phyloP scores from a whole-genome alignment of 2,113 vertebrate species.

The Pangasianodon hypophthalmus region DNA sequence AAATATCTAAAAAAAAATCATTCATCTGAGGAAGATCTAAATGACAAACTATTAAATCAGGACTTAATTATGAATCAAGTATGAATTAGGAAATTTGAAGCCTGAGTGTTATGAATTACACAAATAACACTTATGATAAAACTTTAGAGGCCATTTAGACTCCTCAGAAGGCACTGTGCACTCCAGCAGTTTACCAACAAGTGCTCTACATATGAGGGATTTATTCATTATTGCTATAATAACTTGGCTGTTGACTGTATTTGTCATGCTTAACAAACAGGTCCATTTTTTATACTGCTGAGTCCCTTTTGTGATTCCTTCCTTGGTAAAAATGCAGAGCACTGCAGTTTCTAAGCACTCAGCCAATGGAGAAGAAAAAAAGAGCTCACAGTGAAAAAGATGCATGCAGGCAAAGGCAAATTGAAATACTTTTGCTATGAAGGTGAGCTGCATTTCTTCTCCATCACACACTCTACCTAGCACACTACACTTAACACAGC shows the following conservation, averaged over 20 bases:
- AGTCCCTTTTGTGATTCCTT: neutral
- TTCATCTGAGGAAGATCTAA: neutral
- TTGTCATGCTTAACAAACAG: conserved; percentile 7
- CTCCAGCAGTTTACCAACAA: conserved; percentile 12
- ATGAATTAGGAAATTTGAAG: neutral
- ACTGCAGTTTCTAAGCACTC: neutral
- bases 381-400: neutral
- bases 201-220: neutral
- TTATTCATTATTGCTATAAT: conserved; percentile 14
- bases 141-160: neutral
- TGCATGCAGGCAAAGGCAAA: conserved; percentile 4
- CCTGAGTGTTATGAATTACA: neutral
- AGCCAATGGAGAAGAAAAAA: neutral
- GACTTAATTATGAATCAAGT: neutral
- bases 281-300: conserved; percentile 1
- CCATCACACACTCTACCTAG: neutral
- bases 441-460: neutral
- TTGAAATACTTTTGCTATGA: neutral
- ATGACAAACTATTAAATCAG: neutral
- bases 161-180: neutral
- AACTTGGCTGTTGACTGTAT: conserved; percentile 12
- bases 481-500: neutral
- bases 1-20: neutral
- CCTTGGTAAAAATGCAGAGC: neutral
- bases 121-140: neutral